These are phyloP conservation scores for Dicranocentrus wangi DNA, from an alignment of 2,888 invertebrate species.

Conservation along the genomic window DNA sequence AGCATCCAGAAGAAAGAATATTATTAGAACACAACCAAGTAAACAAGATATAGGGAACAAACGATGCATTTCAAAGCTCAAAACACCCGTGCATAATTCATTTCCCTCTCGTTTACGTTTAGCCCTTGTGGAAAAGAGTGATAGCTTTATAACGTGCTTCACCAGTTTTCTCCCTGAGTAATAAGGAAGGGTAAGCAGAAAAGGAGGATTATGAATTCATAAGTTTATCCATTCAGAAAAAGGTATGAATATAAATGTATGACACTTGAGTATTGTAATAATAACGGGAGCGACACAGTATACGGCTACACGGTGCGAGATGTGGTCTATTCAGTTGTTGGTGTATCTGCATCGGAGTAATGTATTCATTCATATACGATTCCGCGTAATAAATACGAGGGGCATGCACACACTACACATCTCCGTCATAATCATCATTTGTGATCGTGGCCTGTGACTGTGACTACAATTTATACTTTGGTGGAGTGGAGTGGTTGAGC, in stretches of 20 bases:
- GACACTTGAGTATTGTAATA: conserved; percentile 59
- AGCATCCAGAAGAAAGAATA: conserved; percentile 3
- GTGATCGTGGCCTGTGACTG: conserved; percentile 47
- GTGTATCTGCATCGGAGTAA: neutral
- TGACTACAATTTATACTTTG: conserved; percentile 42
- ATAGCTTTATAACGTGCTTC: conserved; percentile 60
- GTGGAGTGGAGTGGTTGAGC: neutral
- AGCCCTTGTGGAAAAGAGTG: conserved; percentile 60
- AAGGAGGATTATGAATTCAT: conserved; percentile 62
- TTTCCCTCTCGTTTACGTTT: conserved; percentile 39
- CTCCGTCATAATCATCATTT: conserved; percentile 32
- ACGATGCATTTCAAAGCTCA: conserved; percentile 17
- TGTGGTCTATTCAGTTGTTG: neutral
- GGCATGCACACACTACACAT: conserved; percentile 25
- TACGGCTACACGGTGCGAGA: too few relatives aligned
- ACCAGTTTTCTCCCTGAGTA: conserved; percentile 42
- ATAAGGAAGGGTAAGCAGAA: conserved; percentile 45
- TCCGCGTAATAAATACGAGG: conserved; percentile 37
- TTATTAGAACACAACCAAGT: conserved; percentile 2
- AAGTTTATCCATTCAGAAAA: conserved; percentile 64
- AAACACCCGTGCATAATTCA: conserved; percentile 63
- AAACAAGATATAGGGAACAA: too few relatives aligned
- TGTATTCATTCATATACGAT: conserved; percentile 7
- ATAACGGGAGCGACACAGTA: conserved; percentile 48
- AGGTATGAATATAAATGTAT: conserved; percentile 63